These are phyloP conservation scores for Theretra japonica DNA, from an alignment of 2,888 invertebrate genomes.

Conservation along the genomic window DNA sequence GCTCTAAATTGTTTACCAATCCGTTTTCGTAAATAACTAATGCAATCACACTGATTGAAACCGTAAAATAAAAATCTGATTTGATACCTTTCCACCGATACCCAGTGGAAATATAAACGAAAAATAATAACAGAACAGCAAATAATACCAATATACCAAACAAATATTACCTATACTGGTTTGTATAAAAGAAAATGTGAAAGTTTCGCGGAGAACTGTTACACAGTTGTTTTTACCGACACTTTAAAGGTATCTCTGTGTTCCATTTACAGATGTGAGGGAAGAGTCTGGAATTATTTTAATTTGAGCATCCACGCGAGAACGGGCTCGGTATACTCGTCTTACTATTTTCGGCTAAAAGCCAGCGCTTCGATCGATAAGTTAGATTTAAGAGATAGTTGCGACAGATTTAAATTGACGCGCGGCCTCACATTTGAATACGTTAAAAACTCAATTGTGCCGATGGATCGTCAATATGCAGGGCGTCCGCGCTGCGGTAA, in stretches of 20 bases:
- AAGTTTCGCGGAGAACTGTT: slow-evolving; percentile 9
- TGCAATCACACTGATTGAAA: background rate
- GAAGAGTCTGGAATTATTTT: slow-evolving; percentile 19
- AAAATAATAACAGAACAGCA: background rate
- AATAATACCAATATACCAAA: background rate
- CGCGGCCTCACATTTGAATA: background rate
- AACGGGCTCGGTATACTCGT: background rate
- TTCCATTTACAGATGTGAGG: slow-evolving; percentile 16
- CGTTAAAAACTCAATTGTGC: background rate
- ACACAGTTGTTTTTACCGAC: slow-evolving; percentile 10
- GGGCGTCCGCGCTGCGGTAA: background rate
- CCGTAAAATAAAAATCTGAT: background rate
- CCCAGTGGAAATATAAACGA: background rate
- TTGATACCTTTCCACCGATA: background rate
- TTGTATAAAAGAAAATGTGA: background rate
- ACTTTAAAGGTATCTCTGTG: slow-evolving; percentile 13
- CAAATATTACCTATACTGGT: background rate
- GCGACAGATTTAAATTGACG: background rate
- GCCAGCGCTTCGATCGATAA: slow-evolving; percentile 22
- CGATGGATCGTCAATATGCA: background rate
- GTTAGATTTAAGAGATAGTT: background rate
- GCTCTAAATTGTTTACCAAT: background rate
- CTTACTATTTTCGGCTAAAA: slow-evolving; percentile 24
- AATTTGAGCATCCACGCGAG: slow-evolving; percentile 19
- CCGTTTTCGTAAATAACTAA: background rate